phyloP scores from a whole-genome alignment of 2,113 vertebrate species.

The Bufo bufo region DNA sequence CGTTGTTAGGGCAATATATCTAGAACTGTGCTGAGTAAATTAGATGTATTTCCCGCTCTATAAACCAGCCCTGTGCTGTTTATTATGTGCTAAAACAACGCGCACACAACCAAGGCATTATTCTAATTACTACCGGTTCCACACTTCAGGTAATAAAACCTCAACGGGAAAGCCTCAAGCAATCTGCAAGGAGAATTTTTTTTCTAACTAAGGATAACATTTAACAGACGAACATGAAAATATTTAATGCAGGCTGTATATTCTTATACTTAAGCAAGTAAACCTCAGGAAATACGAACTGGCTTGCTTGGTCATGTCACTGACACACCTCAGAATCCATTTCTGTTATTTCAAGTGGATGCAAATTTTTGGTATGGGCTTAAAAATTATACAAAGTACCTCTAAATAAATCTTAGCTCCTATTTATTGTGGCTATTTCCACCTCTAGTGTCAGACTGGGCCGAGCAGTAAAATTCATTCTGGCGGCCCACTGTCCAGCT shows the following conservation, averaged over 20 bases:
- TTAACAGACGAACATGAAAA: conserved; percentile 3
- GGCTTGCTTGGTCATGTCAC: not conserved
- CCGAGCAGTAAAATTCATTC: no score
- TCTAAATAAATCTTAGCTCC: not conserved
- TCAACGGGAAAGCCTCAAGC: conserved; percentile 21
- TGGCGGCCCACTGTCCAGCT: no score
- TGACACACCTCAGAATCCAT: not conserved
- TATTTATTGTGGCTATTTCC: not conserved
- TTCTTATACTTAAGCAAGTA: not conserved
- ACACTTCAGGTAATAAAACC: conserved; percentile 40
- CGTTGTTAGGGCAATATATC: conserved; percentile 7
- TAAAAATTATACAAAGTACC: not conserved
- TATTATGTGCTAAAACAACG: conserved; percentile 52
- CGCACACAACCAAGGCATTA: conserved; percentile 43
- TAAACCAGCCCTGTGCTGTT: conserved; percentile 51
- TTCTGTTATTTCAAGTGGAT: not conserved
- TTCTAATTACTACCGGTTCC: conserved; percentile 33
- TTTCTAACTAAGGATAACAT: conserved; percentile 2
- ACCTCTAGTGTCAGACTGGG: no score
- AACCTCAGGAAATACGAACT: not conserved
- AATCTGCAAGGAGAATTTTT: conserved; percentile 32
- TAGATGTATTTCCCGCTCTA: conserved; percentile 31
- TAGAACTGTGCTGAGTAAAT: conserved; percentile 13
- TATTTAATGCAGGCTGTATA: not conserved
- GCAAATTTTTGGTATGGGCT: not conserved